Conservation (phyloP, 2,113 vertebrate genomes). For the Coptodon rendalli region DNA sequence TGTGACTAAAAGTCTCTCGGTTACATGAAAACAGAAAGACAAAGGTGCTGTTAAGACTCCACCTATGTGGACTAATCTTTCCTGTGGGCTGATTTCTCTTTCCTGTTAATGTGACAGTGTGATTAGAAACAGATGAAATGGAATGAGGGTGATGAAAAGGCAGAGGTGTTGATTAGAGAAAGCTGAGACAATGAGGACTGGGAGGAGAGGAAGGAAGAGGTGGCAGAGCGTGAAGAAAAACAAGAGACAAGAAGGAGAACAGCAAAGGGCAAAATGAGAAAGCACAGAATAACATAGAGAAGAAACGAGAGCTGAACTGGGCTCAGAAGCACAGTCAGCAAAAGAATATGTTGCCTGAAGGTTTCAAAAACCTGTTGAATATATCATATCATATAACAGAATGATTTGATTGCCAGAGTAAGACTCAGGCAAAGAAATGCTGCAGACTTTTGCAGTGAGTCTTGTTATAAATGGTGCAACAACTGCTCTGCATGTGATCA, state of each 20-base stretch:
- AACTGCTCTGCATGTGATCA: background rate
- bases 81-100: background rate
- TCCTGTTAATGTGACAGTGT: background rate
- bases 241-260: background rate
- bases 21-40: background rate
- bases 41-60: background rate
- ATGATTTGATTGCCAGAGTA: background rate
- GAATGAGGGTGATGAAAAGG: background rate
- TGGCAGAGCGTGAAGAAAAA: background rate
- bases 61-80: background rate
- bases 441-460: background rate
- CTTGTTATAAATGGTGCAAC: background rate
- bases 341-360: background rate
- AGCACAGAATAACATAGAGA: background rate
- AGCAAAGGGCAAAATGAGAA: background rate
- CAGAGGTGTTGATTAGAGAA: conserved; percentile 30
- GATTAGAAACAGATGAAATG: conserved; percentile 20
- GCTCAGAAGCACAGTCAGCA: background rate
- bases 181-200: background rate
- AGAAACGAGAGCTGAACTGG: background rate
- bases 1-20: background rate
- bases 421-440: background rate
- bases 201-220: background rate
- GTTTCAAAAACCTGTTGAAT: background rate
- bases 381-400: background rate